These are phyloP conservation scores for Prolemur simus DNA, from an alignment of 2,113 vertebrate genomes.

Conservation along the genomic window DNA sequence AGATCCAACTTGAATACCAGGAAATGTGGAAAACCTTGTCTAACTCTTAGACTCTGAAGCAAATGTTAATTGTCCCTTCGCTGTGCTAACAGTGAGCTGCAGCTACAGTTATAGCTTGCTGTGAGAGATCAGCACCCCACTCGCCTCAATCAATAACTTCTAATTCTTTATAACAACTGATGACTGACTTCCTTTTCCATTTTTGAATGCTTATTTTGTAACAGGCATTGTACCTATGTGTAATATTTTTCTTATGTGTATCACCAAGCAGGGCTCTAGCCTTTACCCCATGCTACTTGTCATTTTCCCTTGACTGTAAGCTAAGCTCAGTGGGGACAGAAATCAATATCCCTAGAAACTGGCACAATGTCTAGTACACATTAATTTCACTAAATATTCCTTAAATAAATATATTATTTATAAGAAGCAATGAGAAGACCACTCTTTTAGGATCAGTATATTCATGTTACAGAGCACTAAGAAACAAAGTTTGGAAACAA, in stretches of 20 bases:
- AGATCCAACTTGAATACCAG: too few species aligned
- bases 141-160: background rate
- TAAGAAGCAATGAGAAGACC: background rate
- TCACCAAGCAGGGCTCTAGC: background rate
- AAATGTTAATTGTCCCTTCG: too few species aligned
- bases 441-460: background rate
- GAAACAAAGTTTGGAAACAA: background rate
- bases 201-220: background rate
- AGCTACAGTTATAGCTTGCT: background rate
- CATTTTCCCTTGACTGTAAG: background rate
- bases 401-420: background rate
- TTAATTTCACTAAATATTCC: background rate
- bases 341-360: background rate
- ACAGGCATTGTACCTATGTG: background rate
- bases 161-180: background rate
- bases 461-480: background rate
- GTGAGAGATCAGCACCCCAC: background rate
- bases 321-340: background rate
- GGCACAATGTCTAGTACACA: too few species aligned
- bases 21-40: rapidly evolving
- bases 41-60: background rate
- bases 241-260: background rate
- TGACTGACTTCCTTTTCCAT: background rate
- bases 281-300: background rate
- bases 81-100: too few species aligned